These are phyloP conservation scores for Alitta virens DNA, from an alignment of 2,888 invertebrate genomes.

Conservation along the genomic window DNA sequence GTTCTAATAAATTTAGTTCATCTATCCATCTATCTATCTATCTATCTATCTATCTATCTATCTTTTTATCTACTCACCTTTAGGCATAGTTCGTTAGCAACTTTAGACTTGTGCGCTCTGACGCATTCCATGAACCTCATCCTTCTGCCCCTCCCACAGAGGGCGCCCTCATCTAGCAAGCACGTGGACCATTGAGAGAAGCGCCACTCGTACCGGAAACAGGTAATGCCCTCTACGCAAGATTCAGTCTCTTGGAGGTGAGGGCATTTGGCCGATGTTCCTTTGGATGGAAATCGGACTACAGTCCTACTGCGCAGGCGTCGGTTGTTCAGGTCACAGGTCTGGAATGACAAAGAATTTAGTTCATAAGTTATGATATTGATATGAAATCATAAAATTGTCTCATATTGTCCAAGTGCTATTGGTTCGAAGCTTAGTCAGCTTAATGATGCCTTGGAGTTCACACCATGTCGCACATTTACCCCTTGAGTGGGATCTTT, in stretches of 20 bases:
- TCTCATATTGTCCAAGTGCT: too few relatives aligned
- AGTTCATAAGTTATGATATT: too few relatives aligned
- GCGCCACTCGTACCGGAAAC: conserved; percentile 66
- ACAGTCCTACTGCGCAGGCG: conserved; percentile 19
- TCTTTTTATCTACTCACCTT: neutral
- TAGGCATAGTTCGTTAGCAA: neutral
- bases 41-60: too few relatives aligned
- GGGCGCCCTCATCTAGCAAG: conserved; percentile 66
- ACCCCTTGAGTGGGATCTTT: too few relatives aligned
- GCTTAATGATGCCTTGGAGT: too few relatives aligned
- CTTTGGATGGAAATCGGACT: conserved; percentile 25
- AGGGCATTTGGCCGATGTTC: conserved; percentile 33
- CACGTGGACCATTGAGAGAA: conserved; percentile 68
- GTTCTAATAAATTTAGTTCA: too few relatives aligned
- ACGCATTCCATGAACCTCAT: conserved; percentile 63
- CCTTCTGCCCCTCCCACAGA: conserved; percentile 68
- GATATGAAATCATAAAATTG: too few relatives aligned
- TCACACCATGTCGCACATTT: too few relatives aligned
- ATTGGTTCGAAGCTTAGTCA: too few relatives aligned
- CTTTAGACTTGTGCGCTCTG: neutral
- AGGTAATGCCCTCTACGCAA: conserved; percentile 61
- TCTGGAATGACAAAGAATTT: conserved; percentile 17
- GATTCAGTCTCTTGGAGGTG: conserved; percentile 60
- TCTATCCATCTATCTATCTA: too few relatives aligned
- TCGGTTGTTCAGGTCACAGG: conserved; percentile 14